Base-by-base conservation (phyloP, 2,797 vertebrate species). In the Sebastes diploproa region DNA sequence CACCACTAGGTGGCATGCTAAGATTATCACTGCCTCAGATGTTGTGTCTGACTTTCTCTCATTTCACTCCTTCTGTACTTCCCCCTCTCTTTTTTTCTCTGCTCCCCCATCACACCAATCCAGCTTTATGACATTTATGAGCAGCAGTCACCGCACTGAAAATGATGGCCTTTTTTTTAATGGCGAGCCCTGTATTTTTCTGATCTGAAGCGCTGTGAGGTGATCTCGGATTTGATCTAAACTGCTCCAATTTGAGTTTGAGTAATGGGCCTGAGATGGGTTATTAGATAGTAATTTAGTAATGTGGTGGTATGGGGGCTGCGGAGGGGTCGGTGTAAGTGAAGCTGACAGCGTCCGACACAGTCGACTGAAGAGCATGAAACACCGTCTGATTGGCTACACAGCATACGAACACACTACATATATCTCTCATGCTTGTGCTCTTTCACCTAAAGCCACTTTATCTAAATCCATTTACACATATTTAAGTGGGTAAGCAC, bases 1-100 rank as follows among this genome's bases (percentile, higher is more conserved):
- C 4, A 54, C 89, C 96, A 94, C 93, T 93, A 95, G 96, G 95
- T 94, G 94, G 93, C 90, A 80, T 65, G 81, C 76, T 77, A 86
- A 90, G 85, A 82, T 95, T 88, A 91, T n/a, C 27, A 5, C 83
- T 88, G 42, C 55, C 6, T 14, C 32, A 36, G 14, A 46, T 16
- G 7, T 52, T 6, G 1, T 7, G 3, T 14, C 27, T 18, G 18
- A 78, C 16, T 71, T 63, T 22, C 4, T 54, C 29, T 75, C 20
- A 22, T 72, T 54, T 63, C 23, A 23, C 54, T 60, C 70, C 27
- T 22, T 20, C 14, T 50, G 23, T 27, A 23, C 7, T 6, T 13
- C n/a, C 7, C 30, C 18, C 32, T 8, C 9, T 73, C 50, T 42
- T 52, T 52, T 52, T 52, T 3, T n/a, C 18, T 23, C 58, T 62